These are phyloP conservation scores for Micropterix aruncella DNA, from an alignment of 2,888 invertebrate genomes.

Conservation along the genomic window DNA sequence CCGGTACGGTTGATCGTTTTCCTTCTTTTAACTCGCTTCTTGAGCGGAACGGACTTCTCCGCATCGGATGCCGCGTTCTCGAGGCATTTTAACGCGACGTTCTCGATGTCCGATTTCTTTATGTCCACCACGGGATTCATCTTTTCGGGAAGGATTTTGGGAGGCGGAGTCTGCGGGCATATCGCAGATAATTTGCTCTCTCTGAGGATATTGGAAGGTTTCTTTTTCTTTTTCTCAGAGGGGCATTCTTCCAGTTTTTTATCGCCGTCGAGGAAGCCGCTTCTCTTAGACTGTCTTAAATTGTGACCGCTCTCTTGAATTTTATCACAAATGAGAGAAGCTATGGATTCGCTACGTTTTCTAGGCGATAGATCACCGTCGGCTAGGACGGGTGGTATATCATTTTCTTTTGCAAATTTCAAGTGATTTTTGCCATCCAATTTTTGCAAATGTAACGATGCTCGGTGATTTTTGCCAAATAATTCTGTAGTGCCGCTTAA, in stretches of 20 bases:
- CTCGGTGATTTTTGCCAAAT: conserved; percentile 25
- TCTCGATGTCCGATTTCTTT: conserved; percentile 20
- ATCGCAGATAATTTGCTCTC: conserved; percentile 25
- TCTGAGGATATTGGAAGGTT: conserved; percentile 27
- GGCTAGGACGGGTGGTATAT: conserved; percentile 29
- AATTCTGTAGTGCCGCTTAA: conserved; percentile 26
- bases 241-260: conserved; percentile 17
- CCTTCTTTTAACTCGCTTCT: conserved; percentile 45
- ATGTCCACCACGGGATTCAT: conserved; percentile 13
- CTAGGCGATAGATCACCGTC: conserved; percentile 21
- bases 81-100: conserved; percentile 18
- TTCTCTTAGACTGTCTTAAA: conserved; percentile 31
- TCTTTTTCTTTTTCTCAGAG: conserved; percentile 31
- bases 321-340: conserved; percentile 35
- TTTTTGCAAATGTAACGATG: not conserved
- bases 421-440: conserved; percentile 9
- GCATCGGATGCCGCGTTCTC: conserved; percentile 21
- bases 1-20: conserved; percentile 78
- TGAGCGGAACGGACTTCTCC: conserved; percentile 16
- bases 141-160: conserved; percentile 18
- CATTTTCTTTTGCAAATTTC: conserved; percentile 22
- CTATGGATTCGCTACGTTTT: conserved; percentile 33
- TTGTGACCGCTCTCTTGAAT: conserved; percentile 35
- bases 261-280: conserved; percentile 24
- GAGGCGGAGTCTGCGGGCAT: conserved; percentile 20